These are phyloP conservation scores for Marmota monax DNA, from an alignment of 2,113 vertebrate species.

Conservation along the genomic window DNA sequence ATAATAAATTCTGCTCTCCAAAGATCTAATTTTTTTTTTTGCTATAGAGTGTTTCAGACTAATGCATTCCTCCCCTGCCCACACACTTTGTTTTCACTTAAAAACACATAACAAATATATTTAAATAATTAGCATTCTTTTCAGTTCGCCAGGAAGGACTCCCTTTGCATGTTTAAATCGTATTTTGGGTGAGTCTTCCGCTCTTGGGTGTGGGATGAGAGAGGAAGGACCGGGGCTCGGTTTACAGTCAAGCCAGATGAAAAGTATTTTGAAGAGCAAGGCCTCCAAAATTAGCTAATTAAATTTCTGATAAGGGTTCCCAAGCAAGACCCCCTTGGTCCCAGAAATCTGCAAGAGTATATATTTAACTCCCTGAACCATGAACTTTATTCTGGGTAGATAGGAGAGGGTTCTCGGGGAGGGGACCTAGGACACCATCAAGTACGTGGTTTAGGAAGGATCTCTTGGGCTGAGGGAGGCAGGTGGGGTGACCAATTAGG, in stretches of 20 bases:
- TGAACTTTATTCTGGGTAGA: not conserved
- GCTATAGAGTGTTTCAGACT: not conserved
- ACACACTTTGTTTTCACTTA: not conserved
- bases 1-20: not conserved
- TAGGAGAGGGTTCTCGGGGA: not conserved
- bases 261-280: not conserved
- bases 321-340: not conserved
- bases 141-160: not conserved
- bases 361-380: not conserved
- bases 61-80: too few relatives aligned
- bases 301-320: not conserved
- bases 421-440: not conserved
- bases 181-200: not conserved
- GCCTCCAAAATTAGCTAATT: not conserved
- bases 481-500: not conserved
- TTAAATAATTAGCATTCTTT: not conserved
- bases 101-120: not conserved
- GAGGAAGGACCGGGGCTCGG: not conserved
- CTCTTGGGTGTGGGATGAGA: not conserved
- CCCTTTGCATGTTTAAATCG: not conserved
- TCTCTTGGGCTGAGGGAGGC: not conserved
- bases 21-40: not conserved
- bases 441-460: not conserved
- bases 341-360: not conserved
- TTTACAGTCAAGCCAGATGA: not conserved